Conservation (phyloP, 2,797 vertebrate genomes). For the Tympanoctomys barrerae region DNA sequence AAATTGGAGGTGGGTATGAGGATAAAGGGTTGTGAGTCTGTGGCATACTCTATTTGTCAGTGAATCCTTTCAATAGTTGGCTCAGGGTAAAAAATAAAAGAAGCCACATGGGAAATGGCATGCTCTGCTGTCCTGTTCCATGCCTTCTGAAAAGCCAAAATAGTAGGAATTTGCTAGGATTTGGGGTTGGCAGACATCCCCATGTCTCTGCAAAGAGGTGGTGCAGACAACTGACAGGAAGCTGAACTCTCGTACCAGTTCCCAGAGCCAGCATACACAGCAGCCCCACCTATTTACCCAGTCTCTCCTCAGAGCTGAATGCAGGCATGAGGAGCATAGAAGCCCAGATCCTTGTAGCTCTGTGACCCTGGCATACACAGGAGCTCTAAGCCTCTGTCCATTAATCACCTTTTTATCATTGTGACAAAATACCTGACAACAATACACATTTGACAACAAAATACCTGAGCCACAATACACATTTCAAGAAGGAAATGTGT, state of each 20-base stretch:
- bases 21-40: neutral
- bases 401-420: neutral
- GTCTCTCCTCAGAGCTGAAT: neutral
- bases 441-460: no score
- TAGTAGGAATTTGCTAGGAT: neutral
- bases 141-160: conserved; percentile 14
- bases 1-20: neutral
- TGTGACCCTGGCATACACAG: neutral
- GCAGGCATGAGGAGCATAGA: fast-evolving
- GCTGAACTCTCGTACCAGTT: neutral
- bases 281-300: neutral
- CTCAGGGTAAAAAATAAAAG: neutral
- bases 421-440: neutral
- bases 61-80: neutral
- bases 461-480: no score
- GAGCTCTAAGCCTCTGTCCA: neutral
- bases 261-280: neutral
- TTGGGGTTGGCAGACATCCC: neutral
- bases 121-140: neutral
- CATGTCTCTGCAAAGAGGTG: neutral
- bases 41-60: neutral
- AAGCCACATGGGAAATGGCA: neutral
- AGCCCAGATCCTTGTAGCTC: neutral
- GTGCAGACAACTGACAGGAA: conserved; percentile 22
- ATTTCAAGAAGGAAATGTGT: neutral